Conservation (phyloP, 2,113 vertebrate genomes). For the Ptychochromis oligacanthus region DNA sequence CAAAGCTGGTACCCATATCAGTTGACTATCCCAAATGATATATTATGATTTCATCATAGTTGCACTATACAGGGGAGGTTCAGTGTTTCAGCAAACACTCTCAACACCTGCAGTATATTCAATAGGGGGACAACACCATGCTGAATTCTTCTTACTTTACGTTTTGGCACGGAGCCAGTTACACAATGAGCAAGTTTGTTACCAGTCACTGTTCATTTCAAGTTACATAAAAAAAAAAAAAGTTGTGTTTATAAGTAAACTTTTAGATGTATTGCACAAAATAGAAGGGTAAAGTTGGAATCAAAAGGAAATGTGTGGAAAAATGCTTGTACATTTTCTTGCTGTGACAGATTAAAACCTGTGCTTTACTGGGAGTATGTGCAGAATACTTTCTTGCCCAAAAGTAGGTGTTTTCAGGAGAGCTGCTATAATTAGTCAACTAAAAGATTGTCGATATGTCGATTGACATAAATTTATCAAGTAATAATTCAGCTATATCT, state of each 20-base stretch:
- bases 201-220: neutral
- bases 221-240: neutral
- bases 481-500: neutral
- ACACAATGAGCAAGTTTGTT: neutral
- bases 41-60: neutral
- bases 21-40: neutral
- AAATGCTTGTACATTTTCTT: neutral
- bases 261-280: neutral
- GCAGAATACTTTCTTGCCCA: neutral
- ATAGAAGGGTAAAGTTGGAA: neutral
- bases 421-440: neutral
- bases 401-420: neutral
- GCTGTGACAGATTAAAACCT: neutral
- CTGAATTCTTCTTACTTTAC: neutral
- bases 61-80: neutral
- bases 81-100: neutral
- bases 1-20: neutral
- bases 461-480: neutral
- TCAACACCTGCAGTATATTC: too few species aligned
- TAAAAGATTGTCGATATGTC: neutral
- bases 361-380: neutral
- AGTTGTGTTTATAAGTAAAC: neutral
- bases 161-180: neutral
- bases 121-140: neutral
- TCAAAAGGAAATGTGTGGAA: neutral